These are phyloP conservation scores for Puntigrus tetrazona DNA, from an alignment of 2,113 vertebrate genomes.

Conservation along the genomic window DNA sequence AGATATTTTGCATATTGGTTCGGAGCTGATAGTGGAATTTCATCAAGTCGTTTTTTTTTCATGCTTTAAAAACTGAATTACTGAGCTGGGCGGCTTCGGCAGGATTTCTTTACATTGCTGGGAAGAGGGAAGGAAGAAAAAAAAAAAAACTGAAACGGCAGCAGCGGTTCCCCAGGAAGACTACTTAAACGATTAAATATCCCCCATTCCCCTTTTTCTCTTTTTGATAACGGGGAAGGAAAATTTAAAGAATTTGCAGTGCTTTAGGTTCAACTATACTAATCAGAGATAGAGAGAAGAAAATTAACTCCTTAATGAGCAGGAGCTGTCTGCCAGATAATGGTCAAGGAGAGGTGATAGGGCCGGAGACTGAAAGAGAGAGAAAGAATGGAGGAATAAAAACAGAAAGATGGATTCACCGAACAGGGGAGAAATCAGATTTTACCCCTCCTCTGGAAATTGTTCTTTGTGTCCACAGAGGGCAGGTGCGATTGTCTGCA, in stretches of 20 bases:
- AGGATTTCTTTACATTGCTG: conserved; percentile 83
- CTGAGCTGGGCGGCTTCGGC: conserved; percentile 81
- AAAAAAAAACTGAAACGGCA: conserved; percentile 60
- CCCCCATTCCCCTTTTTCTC: conserved; percentile 67
- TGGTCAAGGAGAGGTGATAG: conserved; percentile 68
- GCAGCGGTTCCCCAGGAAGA: conserved; percentile 79
- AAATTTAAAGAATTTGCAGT: conserved; percentile 81
- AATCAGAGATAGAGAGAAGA: conserved; percentile 78
- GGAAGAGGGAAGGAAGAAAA: conserved; percentile 62
- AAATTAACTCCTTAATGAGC: conserved; percentile 85
- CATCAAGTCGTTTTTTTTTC: conserved; percentile 91
- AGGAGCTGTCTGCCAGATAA: conserved; percentile 73
- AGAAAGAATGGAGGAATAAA: conserved; percentile 47
- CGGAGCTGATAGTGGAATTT: conserved; percentile 98
- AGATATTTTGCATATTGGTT: conserved; percentile 99
- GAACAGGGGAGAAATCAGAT: conserved; percentile 59
- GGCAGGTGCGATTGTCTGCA: conserved; percentile 67
- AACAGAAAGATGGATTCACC: conserved; percentile 54
- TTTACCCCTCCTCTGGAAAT: conserved; percentile 59
- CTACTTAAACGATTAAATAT: conserved; percentile 82
- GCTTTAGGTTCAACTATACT: conserved; percentile 79
- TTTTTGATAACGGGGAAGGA: conserved; percentile 78
- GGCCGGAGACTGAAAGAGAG: conserved; percentile 51
- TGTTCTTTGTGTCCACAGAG: conserved; percentile 60
- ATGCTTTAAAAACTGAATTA: conserved; percentile 97